phyloP scores from a whole-genome alignment of 2,113 vertebrate genomes.

The Syrmaticus mikado region DNA sequence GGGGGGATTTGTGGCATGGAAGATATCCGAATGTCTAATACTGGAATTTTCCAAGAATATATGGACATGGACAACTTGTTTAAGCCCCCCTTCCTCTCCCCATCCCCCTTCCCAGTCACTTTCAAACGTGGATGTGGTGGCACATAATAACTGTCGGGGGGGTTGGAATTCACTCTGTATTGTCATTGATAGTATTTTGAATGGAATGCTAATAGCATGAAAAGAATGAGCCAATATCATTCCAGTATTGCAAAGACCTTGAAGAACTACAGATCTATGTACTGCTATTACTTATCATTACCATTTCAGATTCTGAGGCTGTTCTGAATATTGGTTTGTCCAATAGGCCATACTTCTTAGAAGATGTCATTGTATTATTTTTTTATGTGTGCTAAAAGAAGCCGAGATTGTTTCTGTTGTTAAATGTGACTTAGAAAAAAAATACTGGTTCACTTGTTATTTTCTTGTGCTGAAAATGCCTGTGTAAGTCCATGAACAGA shows the following conservation, averaged over 20 bases:
- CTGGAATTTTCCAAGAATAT: background rate
- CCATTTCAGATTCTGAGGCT: constrained; percentile 53
- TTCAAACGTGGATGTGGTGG: background rate
- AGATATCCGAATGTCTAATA: background rate
- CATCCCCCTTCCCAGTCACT: background rate
- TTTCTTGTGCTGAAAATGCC: background rate
- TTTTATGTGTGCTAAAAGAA: background rate
- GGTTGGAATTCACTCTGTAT: background rate
- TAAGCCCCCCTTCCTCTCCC: background rate
- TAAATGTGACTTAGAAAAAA: background rate
- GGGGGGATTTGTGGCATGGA: background rate
- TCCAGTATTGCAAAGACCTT: background rate
- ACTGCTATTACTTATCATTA: background rate
- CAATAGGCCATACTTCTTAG: constrained; percentile 20
- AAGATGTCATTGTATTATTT: constrained; percentile 30
- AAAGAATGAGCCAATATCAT: background rate
- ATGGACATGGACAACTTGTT: background rate
- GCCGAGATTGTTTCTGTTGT: background rate
- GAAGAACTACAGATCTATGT: background rate
- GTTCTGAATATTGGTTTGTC: constrained; percentile 63
- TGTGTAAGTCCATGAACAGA: background rate
- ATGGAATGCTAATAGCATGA: background rate
- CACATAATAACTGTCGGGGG: background rate
- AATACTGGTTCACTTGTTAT: background rate
- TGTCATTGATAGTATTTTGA: background rate